Evolutionary conservation across 64 coral and sea anemone genomes (phyloP).

Genomic region (Platygyra sinensis): DNA sequence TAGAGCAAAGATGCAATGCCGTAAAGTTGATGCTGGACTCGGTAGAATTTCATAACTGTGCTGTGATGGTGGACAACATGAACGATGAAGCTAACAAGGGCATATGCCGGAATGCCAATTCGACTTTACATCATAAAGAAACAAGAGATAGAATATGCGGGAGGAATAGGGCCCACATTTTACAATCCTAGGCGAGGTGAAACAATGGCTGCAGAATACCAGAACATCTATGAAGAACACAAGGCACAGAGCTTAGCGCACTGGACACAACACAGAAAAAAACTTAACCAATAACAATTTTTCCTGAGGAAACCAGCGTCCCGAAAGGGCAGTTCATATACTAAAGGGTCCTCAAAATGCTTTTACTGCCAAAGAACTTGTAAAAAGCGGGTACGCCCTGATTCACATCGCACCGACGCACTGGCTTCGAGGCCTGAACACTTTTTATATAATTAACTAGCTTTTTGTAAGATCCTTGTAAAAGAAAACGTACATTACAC

Average conservation of each 20-base stretch:
- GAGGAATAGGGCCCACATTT: constrained; percentile 76
- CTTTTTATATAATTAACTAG: neutral
- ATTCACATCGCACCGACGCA: neutral
- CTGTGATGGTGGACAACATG: constrained; percentile 76
- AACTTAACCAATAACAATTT: no score
- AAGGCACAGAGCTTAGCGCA: constrained; percentile 10
- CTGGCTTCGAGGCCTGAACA: neutral
- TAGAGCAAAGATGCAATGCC: constrained; percentile 63
- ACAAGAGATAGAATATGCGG: constrained; percentile 44
- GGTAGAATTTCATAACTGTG: constrained; percentile 33
- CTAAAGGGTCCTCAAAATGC: no score
- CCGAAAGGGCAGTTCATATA: no score
- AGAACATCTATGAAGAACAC: neutral
- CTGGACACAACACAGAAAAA: neutral
- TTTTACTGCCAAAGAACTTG: no score
- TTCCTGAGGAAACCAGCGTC: no score
- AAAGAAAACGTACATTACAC: neutral
- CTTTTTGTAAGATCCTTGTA: neutral
- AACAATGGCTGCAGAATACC: constrained; percentile 47
- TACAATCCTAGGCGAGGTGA: constrained; percentile 61
- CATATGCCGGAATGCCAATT: constrained; percentile 65
- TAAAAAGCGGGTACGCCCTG: no score
- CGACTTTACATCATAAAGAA: constrained; percentile 61
- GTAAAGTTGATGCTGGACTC: constrained; percentile 50
- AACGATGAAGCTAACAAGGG: constrained; percentile 55